Evolutionary conservation across 2,113 vertebrate species (phyloP).

Genomic region (Galbula dea): DNA sequence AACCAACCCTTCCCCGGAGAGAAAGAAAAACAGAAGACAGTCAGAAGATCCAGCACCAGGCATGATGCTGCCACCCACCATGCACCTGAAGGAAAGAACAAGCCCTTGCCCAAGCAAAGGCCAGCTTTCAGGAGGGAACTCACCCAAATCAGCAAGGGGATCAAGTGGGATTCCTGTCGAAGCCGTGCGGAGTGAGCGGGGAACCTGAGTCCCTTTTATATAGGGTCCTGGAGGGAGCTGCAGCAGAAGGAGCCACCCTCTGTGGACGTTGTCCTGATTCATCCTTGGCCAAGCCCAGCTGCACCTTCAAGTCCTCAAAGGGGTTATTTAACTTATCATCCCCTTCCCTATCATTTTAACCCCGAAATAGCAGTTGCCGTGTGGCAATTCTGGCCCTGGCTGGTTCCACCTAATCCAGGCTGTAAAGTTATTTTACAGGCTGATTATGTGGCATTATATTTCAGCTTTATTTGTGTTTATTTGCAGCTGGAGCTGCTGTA

Average conservation of each 20-base stretch:
- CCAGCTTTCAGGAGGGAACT: constrained; percentile 37
- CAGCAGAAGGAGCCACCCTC: constrained; percentile 38
- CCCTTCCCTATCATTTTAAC: constrained; percentile 54
- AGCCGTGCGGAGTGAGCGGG: constrained; percentile 39
- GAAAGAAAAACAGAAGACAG: fast-evolving
- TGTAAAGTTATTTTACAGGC: background rate
- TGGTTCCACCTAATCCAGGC: constrained; percentile 12
- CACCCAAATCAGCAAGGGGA: constrained; percentile 59
- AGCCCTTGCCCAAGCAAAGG: background rate
- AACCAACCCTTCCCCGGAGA: background rate
- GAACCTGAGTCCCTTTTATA: constrained; percentile 60
- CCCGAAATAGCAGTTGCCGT: constrained; percentile 57
- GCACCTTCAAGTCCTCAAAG: constrained; percentile 51
- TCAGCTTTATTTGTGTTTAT: background rate
- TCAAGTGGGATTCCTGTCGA: constrained; percentile 46
- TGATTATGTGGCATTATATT: background rate
- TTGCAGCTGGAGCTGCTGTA: too few species aligned
- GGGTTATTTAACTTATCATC: constrained; percentile 58
- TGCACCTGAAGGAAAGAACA: background rate
- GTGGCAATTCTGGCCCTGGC: background rate
- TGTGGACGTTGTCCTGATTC: constrained; percentile 65
- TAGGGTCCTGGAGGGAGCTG: constrained; percentile 20
- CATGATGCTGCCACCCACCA: background rate
- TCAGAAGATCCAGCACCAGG: background rate
- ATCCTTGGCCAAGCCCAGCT: constrained; percentile 56